A percentile compares a stretch with the other conserved stretches of the same genome.
phyloP scores from a whole-genome alignment of 2,113 vertebrate genomes.

The Indicator maculatus region DNA sequence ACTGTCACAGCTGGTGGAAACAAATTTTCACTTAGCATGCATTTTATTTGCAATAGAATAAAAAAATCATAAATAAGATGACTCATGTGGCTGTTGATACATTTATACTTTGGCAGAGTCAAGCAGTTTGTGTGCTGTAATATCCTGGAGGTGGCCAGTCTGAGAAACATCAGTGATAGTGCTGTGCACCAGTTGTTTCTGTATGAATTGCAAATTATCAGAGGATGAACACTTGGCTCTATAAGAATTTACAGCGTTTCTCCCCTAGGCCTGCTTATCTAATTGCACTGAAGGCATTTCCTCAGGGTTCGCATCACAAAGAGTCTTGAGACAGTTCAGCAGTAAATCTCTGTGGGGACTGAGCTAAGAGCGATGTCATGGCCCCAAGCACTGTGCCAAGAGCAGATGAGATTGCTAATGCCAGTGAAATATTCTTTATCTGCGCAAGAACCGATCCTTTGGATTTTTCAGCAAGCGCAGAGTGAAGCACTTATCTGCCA shows the following conservation, averaged over 20 bases:
- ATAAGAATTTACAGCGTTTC: not conserved
- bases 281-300: not conserved
- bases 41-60: not conserved
- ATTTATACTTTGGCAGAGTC: not conserved
- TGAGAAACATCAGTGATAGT: not conserved
- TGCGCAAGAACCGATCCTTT: not conserved
- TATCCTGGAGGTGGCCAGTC: not conserved
- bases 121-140: not conserved
- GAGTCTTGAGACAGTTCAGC: not conserved
- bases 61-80: not conserved
- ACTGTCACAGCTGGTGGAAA: not conserved
- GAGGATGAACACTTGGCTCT: not conserved
- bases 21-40: not conserved
- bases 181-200: not conserved
- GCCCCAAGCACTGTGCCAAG: not conserved
- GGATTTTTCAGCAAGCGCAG: not conserved
- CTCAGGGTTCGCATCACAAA: not conserved
- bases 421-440: slow-evolving; percentile 22
- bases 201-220: slow-evolving; percentile 5
- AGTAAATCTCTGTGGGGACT: slow-evolving; percentile 22
- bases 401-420: slow-evolving; percentile 25
- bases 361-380: not conserved
- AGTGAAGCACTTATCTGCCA: not conserved
- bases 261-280: not conserved
- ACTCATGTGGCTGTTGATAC: not conserved